Evolutionary conservation across 2,888 invertebrate genomes (phyloP), one percentile per base, ranked within the genome.

Genomic region (Apomyelois bistriatella): DNA sequence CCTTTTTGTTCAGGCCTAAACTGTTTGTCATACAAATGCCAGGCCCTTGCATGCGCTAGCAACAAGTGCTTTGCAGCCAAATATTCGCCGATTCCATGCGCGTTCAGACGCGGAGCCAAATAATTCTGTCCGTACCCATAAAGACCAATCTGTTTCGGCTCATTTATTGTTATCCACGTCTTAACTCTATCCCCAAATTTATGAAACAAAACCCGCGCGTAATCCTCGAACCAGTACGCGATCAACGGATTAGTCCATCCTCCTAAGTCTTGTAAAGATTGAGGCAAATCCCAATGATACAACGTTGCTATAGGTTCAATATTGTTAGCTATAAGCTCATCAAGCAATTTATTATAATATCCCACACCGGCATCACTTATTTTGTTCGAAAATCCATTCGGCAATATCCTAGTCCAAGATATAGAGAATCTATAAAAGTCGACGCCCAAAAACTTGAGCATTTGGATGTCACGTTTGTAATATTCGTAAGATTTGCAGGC

Each of bases 341-440:
- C 74, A 38, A 95, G 93, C 0, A 95, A 64, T 49, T 85, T 81
- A 57, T 92, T 92, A 73, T 95, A 95, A 72, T 94, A 94, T 28
- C 86, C 73, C 10, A 93, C 78, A 1, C 94, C 95, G 1, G 82
- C 84, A 60, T 89, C 68, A 67, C 93, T 95, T 15, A 93, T 74
- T 42, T 77, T 74, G 48, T 91, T 83, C 0, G 84, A 58, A 47
- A 86, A 88, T 2, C 93, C 94, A 38, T 79, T 89, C 0, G 94
- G 93, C 40, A 94, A 74, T 9, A 95, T 76, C 53, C 94, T 82
- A 0, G 93, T 73, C 94, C 95, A 95, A 0, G 93, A 91, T 54
- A 93, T 85, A 2, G 93, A 93, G 65, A 93, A 92, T 42, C 93
- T 78, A 65, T 92, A 92, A 60, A 88, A 90, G 46, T 92, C 74